Evolutionary conservation across 2,797 vertebrate species (phyloP).

Genomic region (Eulemur coronatus): DNA sequence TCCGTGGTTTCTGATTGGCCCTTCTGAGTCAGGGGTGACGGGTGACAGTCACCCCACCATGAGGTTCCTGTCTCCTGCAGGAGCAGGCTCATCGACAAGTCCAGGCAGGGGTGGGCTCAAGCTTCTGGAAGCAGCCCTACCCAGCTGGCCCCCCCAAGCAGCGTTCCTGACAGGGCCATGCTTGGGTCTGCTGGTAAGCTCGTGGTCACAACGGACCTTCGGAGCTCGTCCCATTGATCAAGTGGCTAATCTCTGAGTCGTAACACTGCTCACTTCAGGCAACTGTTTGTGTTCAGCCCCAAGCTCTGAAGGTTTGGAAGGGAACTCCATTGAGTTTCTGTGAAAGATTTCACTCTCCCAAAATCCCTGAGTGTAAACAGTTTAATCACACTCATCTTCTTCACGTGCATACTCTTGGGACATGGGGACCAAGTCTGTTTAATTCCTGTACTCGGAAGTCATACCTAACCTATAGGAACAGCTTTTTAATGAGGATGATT

Average conservation of each 20-base stretch:
- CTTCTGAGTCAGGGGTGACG: not conserved
- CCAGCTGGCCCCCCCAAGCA: rapidly evolving
- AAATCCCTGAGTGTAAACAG: not conserved
- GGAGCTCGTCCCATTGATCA: rapidly evolving
- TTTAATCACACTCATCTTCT: rapidly evolving
- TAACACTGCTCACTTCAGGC: not conserved
- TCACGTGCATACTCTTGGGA: rapidly evolving
- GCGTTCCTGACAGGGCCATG: rapidly evolving
- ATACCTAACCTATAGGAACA: not conserved
- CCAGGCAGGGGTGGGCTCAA: not conserved
- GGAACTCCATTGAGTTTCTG: not conserved
- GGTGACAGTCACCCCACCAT: not conserved
- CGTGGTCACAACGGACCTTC: rapidly evolving
- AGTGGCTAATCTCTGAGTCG: rapidly evolving
- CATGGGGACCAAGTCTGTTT: not conserved
- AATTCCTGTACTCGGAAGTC: no score
- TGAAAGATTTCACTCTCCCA: not conserved
- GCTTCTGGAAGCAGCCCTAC: not conserved
- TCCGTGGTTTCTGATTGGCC: not conserved
- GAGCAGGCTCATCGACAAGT: not conserved
- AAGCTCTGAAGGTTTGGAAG: not conserved
- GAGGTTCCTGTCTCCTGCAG: not conserved
- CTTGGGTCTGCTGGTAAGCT: not conserved
- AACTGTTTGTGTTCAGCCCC: rapidly evolving
- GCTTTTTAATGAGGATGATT: not conserved